Conservation (phyloP, 2,113 vertebrate genomes). For the Ursus arctos region DNA sequence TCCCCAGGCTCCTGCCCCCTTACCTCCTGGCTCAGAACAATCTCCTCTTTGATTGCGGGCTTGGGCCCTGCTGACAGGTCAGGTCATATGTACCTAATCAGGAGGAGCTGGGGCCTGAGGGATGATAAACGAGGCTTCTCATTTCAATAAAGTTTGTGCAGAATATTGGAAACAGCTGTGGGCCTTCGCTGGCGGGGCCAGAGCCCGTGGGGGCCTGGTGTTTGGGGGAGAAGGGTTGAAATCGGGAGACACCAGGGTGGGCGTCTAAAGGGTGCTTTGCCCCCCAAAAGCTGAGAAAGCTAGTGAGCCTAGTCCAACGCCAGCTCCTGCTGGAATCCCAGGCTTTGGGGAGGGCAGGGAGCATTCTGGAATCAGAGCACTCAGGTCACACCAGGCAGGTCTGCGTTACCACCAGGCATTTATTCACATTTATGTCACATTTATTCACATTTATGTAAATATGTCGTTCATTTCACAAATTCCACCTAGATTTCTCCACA, state of each 20-base stretch:
- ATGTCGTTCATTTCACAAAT: not conserved
- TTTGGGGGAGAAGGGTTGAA: not conserved
- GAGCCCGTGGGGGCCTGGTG: not conserved
- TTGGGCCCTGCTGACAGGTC: constrained; percentile 4
- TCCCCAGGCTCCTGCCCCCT: not conserved
- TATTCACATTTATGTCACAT: not conserved
- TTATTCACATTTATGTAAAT: not conserved
- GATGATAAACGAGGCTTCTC: constrained; percentile 70
- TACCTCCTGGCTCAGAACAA: constrained; percentile 50
- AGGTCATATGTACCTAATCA: constrained; percentile 73
- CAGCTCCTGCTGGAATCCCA: not conserved
- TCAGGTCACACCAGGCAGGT: not conserved
- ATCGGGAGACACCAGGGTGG: not conserved
- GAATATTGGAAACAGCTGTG: constrained; percentile 79
- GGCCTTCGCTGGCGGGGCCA: not conserved
- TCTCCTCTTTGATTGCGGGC: constrained; percentile 50
- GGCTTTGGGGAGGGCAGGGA: not conserved
- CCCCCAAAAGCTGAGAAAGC: not conserved
- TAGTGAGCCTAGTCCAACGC: not conserved
- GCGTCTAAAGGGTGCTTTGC: not conserved
- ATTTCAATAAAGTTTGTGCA: constrained; percentile 71
- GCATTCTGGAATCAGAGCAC: not conserved
- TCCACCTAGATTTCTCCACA: not conserved
- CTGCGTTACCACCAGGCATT: not conserved
- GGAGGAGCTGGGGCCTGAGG: constrained; percentile 25